Evolutionary conservation across 2,797 vertebrate genomes (phyloP), one percentile per base, ranked within the genome.

Genomic region (Arvicola amphibius): DNA sequence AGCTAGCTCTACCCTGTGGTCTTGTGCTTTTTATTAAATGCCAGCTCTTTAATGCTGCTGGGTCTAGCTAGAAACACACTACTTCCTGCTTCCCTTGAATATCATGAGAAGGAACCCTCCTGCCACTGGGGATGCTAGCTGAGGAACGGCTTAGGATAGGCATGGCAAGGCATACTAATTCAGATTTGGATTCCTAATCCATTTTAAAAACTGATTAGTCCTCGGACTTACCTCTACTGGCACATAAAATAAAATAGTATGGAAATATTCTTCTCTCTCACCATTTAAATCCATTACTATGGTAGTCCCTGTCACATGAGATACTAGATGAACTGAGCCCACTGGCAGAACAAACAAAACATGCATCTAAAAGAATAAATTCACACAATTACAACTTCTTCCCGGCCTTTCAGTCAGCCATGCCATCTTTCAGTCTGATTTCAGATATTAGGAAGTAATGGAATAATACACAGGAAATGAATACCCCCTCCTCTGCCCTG

Each of bases 1-100:
- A 96, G 91, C 37, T 91, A 93, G 92, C 95, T 95, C 92, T 93
- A 94, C 95, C 92, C 94, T 95, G 95, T 95, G 95, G 95, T 73
- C 95, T 96, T 4, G n/a, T 79, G 71, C 88, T 96, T 80, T 98
- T 78, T 96, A 88, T 90, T 90, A 96, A 96, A 96, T 94, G 69
- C 76, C 76, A 61, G 80, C 67, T 90, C 83, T 97, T 97, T 56
- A 97, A 56, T 77, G 79, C 77, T 95, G 80, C 63, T 92, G 84
- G 61, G 78, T 77, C 12, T 29, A 93, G 79, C 10, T n/a, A 93
- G 85, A 93, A 56, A 63, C 23, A 67, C 32, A 87, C 43, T 81
- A 73, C 94, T 53, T 97, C 61, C 11, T 63, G 78, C 90, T 90
- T 87, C 32, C 48, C 93, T 91, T 74, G 73, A 95, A 77, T 71